Conservation (phyloP, 2,888 invertebrate genomes). For the Sminthurinus aureus region DNA sequence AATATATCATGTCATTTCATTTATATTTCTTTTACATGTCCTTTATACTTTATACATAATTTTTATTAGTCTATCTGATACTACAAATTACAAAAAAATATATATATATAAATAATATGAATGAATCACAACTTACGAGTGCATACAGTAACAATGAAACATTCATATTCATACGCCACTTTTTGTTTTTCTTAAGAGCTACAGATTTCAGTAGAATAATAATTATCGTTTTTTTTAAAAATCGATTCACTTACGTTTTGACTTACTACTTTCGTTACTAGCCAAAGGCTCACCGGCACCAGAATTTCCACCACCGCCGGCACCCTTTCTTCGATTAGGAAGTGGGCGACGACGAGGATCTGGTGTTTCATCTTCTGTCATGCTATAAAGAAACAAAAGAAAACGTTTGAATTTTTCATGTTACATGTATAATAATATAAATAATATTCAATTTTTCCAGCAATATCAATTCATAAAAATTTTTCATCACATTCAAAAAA, state of each 20-base stretch:
- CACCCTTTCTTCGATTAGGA: constrained; percentile 49
- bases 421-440: background rate
- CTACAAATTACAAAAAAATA: too few species aligned
- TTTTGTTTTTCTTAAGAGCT: background rate
- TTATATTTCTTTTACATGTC: constrained; percentile 6
- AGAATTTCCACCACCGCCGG: constrained; percentile 49
- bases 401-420: background rate
- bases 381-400: background rate
- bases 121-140: too few species aligned
- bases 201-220: background rate
- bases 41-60: too few species aligned
- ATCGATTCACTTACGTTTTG: constrained; percentile 6
- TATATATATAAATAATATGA: too few species aligned
- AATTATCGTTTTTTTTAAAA: constrained; percentile 16
- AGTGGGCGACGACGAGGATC: constrained; percentile 52
- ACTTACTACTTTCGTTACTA: constrained; percentile 54
- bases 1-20: constrained; percentile 9
- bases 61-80: too few species aligned
- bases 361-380: constrained; percentile 41
- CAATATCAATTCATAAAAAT: background rate
- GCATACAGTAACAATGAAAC: background rate
- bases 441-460: background rate
- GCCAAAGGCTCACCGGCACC: constrained; percentile 54
- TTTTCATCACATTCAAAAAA: background rate
- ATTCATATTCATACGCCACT: too few species aligned